Percentiles rank a stretch among this genome's conserved stretches.
Conservation (phyloP, 1,140 invertebrate species). For the Tenebrio molitor region DNA sequence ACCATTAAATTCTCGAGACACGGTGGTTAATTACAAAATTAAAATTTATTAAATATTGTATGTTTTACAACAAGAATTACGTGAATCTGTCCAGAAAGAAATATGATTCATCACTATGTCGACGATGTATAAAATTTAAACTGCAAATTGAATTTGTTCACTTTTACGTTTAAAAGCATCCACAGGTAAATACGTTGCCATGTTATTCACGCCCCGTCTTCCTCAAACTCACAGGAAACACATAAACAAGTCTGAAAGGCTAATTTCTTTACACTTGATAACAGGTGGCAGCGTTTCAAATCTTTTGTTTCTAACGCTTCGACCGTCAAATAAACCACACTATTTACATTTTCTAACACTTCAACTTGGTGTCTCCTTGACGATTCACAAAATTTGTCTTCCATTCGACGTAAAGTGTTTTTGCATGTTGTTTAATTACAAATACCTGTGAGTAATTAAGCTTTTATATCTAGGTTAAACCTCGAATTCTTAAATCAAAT, state of each 20-base stretch:
- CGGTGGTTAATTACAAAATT: slow-evolving; percentile 23
- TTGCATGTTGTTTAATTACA: too few relatives aligned
- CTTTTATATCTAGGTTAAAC: too few relatives aligned
- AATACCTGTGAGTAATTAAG: too few relatives aligned
- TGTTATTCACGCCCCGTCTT: slow-evolving; percentile 32
- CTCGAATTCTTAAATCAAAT: too few relatives aligned
- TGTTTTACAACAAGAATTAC: slow-evolving; percentile 1
- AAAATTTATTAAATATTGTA: slow-evolving; percentile 19
- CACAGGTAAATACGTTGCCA: slow-evolving; percentile 32
- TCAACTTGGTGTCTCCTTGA: too few relatives aligned
- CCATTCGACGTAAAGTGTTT: too few relatives aligned
- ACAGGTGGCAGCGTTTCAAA: slow-evolving; percentile 25
- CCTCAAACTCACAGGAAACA: slow-evolving; percentile 36
- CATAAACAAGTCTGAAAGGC: slow-evolving; percentile 23
- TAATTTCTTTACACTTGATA: slow-evolving; percentile 28
- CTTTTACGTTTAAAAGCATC: slow-evolving; percentile 24
- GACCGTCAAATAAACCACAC: slow-evolving; percentile 7
- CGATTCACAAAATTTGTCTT: too few relatives aligned
- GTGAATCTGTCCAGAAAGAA: not conserved
- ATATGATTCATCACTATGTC: not conserved
- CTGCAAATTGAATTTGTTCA: slow-evolving; percentile 27
- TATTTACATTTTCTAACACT: slow-evolving; percentile 22
- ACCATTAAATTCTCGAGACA: slow-evolving; percentile 14
- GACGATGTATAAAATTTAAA: slow-evolving; percentile 9
- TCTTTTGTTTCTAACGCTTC: slow-evolving; percentile 10